Conservation (phyloP, 2,113 vertebrate species). For the Pteruthius melanotis region DNA sequence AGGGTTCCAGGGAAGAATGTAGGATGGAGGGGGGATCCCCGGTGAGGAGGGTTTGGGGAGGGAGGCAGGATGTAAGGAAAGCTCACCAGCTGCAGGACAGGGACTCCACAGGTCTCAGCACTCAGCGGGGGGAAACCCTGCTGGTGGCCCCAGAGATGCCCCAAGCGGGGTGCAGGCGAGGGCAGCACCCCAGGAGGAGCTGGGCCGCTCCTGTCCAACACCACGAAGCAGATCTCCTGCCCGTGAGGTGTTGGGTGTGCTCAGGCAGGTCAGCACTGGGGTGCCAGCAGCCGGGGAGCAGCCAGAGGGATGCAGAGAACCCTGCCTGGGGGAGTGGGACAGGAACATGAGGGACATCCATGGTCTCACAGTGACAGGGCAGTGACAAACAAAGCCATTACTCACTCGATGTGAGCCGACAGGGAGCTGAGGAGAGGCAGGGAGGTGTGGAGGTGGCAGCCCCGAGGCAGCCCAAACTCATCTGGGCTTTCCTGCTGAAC, state of each 20-base stretch:
- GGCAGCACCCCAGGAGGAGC: background rate
- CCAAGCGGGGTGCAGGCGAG: too few relatives aligned
- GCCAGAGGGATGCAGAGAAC: background rate
- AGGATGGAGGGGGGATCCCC: background rate
- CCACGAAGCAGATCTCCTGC: background rate
- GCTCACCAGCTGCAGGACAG: background rate
- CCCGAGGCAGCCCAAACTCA: background rate
- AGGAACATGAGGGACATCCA: background rate
- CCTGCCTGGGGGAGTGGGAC: background rate
- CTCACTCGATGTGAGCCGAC: background rate
- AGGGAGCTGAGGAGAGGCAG: background rate
- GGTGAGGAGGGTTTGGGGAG: background rate
- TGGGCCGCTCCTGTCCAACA: background rate
- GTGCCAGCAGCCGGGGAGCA: background rate
- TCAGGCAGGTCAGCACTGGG: background rate
- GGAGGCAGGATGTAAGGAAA: background rate
- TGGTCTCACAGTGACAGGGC: background rate
- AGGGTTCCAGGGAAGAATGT: background rate
- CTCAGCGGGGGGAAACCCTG: rapidly evolving
- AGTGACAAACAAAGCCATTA: background rate
- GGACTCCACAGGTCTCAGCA: background rate
- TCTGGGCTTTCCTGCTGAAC: background rate
- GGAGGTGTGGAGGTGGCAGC: background rate
- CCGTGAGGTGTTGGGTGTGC: background rate
- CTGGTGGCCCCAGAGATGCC: background rate